Percentiles rank a stretch among this genome's conserved stretches.
Conservation (phyloP, 1,140 invertebrate species). For the Antheraea mylitta region DNA sequence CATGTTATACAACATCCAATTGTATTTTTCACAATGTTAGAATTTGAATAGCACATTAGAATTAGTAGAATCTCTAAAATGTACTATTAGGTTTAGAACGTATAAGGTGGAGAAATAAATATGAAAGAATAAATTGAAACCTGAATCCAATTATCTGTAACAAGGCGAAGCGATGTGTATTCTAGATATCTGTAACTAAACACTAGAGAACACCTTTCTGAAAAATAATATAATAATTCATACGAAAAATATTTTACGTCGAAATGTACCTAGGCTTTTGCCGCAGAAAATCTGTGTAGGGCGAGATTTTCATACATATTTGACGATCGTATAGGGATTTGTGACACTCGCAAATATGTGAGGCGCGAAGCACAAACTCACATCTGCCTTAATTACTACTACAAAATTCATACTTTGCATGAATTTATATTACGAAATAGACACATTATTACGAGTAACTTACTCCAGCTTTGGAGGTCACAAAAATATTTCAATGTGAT, state of each 20-base stretch:
- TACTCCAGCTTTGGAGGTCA: too few relatives aligned
- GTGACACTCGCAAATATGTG: neutral
- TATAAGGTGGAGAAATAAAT: too few relatives aligned
- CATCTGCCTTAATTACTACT: conserved; percentile 2
- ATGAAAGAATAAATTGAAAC: too few relatives aligned
- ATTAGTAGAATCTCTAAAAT: too few relatives aligned
- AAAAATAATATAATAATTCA: neutral
- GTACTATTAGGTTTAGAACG: too few relatives aligned
- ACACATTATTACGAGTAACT: neutral
- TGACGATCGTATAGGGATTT: conserved; percentile 1
- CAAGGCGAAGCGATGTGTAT: too few relatives aligned
- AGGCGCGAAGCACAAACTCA: neutral
- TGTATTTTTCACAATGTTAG: too few relatives aligned
- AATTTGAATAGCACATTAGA: too few relatives aligned
- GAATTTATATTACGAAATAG: conserved; percentile 1
- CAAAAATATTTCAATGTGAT: too few relatives aligned
- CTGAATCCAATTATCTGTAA: too few relatives aligned
- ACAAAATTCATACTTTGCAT: neutral
- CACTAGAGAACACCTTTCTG: neutral
- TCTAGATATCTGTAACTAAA: too few relatives aligned
- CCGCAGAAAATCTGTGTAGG: neutral
- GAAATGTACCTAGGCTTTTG: neutral
- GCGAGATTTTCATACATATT: conserved; percentile 1
- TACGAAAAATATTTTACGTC: neutral
- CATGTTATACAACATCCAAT: too few relatives aligned